Percentiles rank a stretch among this genome's conserved stretches.
These are phyloP conservation scores for Drosophila merina DNA, from an alignment of 2,888 invertebrate genomes.

Conservation along the genomic window DNA sequence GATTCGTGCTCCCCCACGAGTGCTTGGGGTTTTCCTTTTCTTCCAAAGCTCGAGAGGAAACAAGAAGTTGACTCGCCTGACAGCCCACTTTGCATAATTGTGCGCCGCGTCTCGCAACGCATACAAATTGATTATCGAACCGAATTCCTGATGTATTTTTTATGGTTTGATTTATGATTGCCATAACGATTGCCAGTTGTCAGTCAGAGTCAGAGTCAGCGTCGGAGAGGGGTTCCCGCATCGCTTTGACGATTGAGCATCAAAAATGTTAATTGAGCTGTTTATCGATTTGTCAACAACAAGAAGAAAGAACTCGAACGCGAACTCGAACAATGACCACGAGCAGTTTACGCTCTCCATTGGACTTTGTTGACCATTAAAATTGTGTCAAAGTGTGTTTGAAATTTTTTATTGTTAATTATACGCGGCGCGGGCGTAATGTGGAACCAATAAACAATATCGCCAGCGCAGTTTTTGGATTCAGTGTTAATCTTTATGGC, in stretches of 20 bases:
- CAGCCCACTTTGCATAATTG: slow-evolving; percentile 62
- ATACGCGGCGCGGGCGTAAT: slow-evolving; percentile 43
- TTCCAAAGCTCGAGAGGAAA: neutral
- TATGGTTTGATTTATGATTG: slow-evolving; percentile 76
- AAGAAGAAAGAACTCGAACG: slow-evolving; percentile 45
- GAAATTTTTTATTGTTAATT: slow-evolving; percentile 73
- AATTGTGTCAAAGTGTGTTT: slow-evolving; percentile 80
- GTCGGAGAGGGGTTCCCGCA: neutral
- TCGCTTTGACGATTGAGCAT: slow-evolving; percentile 49
- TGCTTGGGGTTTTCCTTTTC: neutral
- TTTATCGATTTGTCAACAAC: slow-evolving; percentile 78
- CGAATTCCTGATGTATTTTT: slow-evolving; percentile 51
- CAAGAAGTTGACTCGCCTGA: slow-evolving; percentile 53
- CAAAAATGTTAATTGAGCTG: slow-evolving; percentile 78
- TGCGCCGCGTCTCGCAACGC: slow-evolving; percentile 46
- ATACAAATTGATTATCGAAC: slow-evolving; percentile 77
- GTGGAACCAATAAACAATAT: slow-evolving; percentile 43
- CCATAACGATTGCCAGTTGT: slow-evolving; percentile 29
- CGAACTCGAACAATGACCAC: slow-evolving; percentile 58
- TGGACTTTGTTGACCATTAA: slow-evolving; percentile 79
- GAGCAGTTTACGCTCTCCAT: slow-evolving; percentile 12
- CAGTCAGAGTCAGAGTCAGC: neutral
- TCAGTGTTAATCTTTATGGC: slow-evolving; percentile 17
- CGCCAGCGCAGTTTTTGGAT: slow-evolving; percentile 19
- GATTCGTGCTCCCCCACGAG: neutral